Conservation (phyloP, 2,113 vertebrate species). For the Hippocampus guttulatus region DNA sequence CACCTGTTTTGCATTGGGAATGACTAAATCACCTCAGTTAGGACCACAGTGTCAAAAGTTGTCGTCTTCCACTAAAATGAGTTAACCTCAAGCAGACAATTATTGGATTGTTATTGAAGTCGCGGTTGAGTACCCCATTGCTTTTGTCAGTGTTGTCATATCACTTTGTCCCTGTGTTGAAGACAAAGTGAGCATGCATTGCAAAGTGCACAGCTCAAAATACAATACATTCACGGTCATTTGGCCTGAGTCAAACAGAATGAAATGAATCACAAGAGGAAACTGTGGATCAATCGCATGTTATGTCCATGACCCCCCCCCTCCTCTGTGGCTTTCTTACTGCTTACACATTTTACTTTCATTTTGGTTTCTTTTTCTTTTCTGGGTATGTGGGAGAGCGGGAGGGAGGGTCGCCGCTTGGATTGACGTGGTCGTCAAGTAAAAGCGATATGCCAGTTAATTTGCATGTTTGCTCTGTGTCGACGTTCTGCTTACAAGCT, state of each 20-base stretch:
- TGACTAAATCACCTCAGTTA: slow-evolving; percentile 53
- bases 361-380: slow-evolving; percentile 63
- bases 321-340: slow-evolving; percentile 78
- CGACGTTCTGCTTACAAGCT: slow-evolving; percentile 74
- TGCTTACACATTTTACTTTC: slow-evolving; percentile 78
- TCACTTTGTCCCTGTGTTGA: slow-evolving; percentile 46
- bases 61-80: slow-evolving; percentile 22
- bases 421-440: slow-evolving; percentile 40
- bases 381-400: slow-evolving; percentile 41
- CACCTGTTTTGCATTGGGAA: slow-evolving; percentile 52
- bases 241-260: slow-evolving; percentile 25
- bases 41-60: slow-evolving; percentile 55
- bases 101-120: slow-evolving; percentile 5
- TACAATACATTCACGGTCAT: slow-evolving; percentile 60
- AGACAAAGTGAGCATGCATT: slow-evolving; percentile 54
- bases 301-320: slow-evolving; percentile 74
- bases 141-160: slow-evolving; percentile 52
- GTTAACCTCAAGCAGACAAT: neutral
- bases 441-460: slow-evolving; percentile 62
- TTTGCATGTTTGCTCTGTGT: slow-evolving; percentile 80
- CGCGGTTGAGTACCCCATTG: slow-evolving; percentile 25
- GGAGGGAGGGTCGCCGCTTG: slow-evolving; percentile 30
- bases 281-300: slow-evolving; percentile 81
- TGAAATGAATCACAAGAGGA: slow-evolving; percentile 33
- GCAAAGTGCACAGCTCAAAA: slow-evolving; percentile 66